Evolutionary conservation across 2,888 invertebrate genomes (phyloP).

Genomic region (Papilio demoleus): DNA sequence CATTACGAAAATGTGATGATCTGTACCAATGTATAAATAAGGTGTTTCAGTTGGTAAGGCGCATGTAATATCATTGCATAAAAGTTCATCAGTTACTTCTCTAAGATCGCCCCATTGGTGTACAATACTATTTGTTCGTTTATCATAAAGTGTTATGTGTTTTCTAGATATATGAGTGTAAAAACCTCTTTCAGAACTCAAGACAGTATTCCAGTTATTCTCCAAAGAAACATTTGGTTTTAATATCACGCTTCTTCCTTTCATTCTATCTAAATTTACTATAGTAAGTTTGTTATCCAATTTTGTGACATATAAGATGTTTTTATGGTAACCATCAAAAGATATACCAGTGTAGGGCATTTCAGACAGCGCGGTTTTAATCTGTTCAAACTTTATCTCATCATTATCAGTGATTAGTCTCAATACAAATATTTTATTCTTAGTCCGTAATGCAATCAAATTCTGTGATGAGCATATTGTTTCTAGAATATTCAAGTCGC

Average conservation of each 20-base stretch:
- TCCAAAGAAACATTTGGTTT: constrained; percentile 55
- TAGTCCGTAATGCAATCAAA: constrained; percentile 68
- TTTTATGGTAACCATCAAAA: constrained; percentile 70
- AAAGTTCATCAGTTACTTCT: constrained; percentile 58
- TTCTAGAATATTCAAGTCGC: constrained; percentile 66
- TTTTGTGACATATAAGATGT: constrained; percentile 68
- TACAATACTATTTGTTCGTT: constrained; percentile 60
- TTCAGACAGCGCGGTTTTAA: constrained; percentile 64
- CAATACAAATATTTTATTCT: constrained; percentile 64
- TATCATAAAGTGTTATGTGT: constrained; percentile 70
- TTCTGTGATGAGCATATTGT: constrained; percentile 62
- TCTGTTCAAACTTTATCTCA: constrained; percentile 55
- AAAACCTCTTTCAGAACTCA: constrained; percentile 62
- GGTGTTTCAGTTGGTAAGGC: constrained; percentile 61
- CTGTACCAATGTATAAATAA: constrained; percentile 65
- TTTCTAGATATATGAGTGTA: constrained; percentile 64
- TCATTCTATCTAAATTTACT: constrained; percentile 70
- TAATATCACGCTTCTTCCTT: constrained; percentile 60
- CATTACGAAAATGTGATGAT: constrained; percentile 70
- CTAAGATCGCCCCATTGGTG: constrained; percentile 58
- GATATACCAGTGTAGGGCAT: constrained; percentile 70
- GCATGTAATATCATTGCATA: constrained; percentile 65
- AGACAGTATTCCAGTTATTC: constrained; percentile 73
- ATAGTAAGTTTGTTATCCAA: constrained; percentile 65
- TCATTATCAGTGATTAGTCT: constrained; percentile 55